Base-by-base conservation (phyloP, 2,113 vertebrate genomes). In the Odocoileus hemionus region DNA sequence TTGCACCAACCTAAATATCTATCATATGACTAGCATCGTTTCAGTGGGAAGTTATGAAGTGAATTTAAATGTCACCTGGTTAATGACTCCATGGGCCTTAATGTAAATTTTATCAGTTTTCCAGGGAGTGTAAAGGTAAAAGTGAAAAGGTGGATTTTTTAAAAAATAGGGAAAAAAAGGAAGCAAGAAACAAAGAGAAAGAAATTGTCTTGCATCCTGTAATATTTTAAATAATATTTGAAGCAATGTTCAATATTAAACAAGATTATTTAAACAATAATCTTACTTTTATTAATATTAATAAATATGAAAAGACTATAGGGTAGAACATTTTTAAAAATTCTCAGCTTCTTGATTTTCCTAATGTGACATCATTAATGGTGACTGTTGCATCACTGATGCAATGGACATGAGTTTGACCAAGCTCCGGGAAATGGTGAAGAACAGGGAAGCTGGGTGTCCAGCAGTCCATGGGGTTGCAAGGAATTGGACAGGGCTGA, bases 301-400 rank as follows among this genome's bases (percentile, higher is more conserved):
- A 92, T 80, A 91, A 78, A 91, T 83, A 67, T 21, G 67, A 94
- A 96, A 96, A 39, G 64, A 96, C 93, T 3, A 19, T 52, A 89
- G 70, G 95, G 82, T 70, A 97, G 60, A 97, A 50, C 78, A 64
- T 94, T 94, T 10, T 1, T 47, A 61, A 70, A 94, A 94, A 58
- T 12, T 67, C 55, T 82, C 17, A 1, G 93, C 52, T 78, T 96
- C 76, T 26, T 67, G 55, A 60, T 95, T 93, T 94, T 94, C 95
- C 88, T 95, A 13, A 67, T 91, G 94, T 97, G 97, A 96, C 95
- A 96, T 97, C 94, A 97, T 93, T 91, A 86, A 52, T 47, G 91
- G 94, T 98, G 96, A 97, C 96, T 70, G 17, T 21, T 36, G 64
- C 67, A 74, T 74, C 67, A 39, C 36, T 39, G 67, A 74, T 23